These are phyloP conservation scores for Steatornis caripensis DNA, from an alignment of 2,113 vertebrate genomes.

Conservation along the genomic window DNA sequence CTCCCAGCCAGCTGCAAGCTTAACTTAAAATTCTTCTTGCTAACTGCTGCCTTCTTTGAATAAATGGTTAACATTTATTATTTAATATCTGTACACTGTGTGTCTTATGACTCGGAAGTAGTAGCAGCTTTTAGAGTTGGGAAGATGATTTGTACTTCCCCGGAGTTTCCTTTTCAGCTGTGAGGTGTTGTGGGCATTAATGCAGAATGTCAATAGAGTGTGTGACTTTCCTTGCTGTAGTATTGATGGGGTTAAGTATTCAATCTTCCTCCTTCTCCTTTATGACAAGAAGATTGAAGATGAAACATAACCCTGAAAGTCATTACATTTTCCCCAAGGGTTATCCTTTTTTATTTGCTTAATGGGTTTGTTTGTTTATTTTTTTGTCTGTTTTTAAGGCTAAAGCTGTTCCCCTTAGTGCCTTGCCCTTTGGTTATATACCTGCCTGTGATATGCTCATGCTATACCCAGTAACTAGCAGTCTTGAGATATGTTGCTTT, in stretches of 20 bases:
- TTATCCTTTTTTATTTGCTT: not conserved
- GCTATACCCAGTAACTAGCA: not conserved
- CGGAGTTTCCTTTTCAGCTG: not conserved
- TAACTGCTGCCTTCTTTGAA: not conserved
- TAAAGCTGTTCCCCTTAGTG: not conserved
- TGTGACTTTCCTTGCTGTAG: not conserved
- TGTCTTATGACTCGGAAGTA: not conserved
- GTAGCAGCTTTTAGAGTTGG: not conserved
- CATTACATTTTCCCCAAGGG: not conserved
- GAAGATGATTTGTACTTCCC: not conserved
- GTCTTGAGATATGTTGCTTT: not conserved
- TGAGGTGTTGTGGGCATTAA: not conserved
- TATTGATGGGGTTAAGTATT: not conserved
- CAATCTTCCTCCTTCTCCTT: not conserved
- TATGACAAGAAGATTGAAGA: not conserved
- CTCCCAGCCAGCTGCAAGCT: not conserved
- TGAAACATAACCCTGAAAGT: not conserved
- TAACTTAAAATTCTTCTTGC: not conserved
- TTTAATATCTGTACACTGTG: not conserved
- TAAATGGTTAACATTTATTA: not conserved
- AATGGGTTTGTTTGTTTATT: not conserved
- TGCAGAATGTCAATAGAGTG: not conserved
- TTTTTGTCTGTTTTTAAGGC: not conserved
- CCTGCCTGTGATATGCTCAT: not conserved
- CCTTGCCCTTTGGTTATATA: not conserved